Evolutionary conservation across 2,888 invertebrate genomes (phyloP).

Genomic region (Aporophyla nigra): DNA sequence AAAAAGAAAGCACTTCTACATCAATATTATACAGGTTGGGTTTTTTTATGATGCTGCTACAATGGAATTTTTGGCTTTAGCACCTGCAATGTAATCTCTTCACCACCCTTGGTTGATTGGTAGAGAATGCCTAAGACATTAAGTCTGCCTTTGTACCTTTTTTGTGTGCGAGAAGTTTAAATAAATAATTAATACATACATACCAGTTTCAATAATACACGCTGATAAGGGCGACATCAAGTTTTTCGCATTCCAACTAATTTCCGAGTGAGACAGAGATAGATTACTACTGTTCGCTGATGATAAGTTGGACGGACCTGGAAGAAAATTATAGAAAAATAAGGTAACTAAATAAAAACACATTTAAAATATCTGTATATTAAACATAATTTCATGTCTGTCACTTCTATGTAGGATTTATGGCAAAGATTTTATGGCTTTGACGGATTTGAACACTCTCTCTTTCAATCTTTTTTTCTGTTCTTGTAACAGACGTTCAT

Average conservation of each 20-base stretch:
- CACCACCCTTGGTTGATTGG: too few species aligned
- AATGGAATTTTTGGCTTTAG: background rate
- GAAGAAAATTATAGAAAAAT: background rate
- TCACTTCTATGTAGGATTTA: too few species aligned
- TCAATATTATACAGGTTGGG: background rate
- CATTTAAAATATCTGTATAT: background rate
- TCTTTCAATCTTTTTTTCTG: too few species aligned
- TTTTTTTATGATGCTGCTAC: background rate
- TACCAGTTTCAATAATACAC: slow-evolving; percentile 93
- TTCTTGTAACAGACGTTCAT: too few species aligned
- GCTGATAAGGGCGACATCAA: slow-evolving; percentile 88
- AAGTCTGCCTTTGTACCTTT: too few species aligned
- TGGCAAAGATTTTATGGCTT: too few species aligned
- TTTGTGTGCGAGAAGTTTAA: too few species aligned
- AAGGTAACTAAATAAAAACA: background rate
- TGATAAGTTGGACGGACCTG: slow-evolving; percentile 82
- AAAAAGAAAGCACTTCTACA: too few species aligned
- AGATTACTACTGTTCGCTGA: slow-evolving; percentile 79
- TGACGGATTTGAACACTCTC: too few species aligned
- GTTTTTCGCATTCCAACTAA: slow-evolving; percentile 84
- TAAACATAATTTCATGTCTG: background rate
- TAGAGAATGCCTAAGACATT: too few species aligned
- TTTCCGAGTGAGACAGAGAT: slow-evolving; percentile 86
- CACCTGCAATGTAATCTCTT: too few species aligned
- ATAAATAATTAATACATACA: slow-evolving; percentile 39